Base-by-base conservation (phyloP, 2,888 invertebrate genomes). In the Lycophotia porphyrea region DNA sequence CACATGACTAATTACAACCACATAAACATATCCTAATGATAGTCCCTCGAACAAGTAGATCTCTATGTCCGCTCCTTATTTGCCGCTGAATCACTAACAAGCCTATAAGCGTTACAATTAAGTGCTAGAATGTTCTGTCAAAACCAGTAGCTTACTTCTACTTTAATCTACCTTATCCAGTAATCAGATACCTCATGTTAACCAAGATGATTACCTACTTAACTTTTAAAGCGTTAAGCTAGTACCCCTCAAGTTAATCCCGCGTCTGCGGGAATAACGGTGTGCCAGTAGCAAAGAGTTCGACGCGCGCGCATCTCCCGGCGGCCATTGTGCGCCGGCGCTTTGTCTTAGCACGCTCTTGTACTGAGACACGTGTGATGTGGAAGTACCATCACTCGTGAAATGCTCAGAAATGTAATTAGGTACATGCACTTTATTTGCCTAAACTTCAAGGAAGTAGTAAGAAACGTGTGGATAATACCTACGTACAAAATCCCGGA, bases 311-410 rank as follows among this genome's bases (percentile, higher is more conserved):
- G 60, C 79, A 70, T 70, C 44, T 5, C 21, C 27, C 68, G 68
- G 71, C 71, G 73, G 58, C 72, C 73, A 86, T 87, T 88, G 87
- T 86, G 81, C 78, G 80, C 69, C 36, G 9, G 44, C 68, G 79
- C 80, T 75, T 89, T 90, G 86, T 88, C 69, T 84, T 24, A 76
- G 36, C 42, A n/a, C 84, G 78, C 76, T 82, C n/a, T 65, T 83
- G 18, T 69, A 34, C 31, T 42, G 5, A 42, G 18, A 42, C 49
- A 76, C 60, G 80, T 80, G 80, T n/a, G 34, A 34, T 21, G 44
- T 31, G 21, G 21, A 49, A n/a, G n/a, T 27, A 39, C 24, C 11
- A 47, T 18, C 11, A 49, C 24, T 71, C 18, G 39, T 42, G n/a
- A 8, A 39, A 69, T 11, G 7, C 24, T 52, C 52, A 27, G 27